Evolutionary conservation across 2,797 vertebrate genomes (phyloP), one percentile per base, ranked within the genome.

Genomic region (Enteromius radiatus): DNA sequence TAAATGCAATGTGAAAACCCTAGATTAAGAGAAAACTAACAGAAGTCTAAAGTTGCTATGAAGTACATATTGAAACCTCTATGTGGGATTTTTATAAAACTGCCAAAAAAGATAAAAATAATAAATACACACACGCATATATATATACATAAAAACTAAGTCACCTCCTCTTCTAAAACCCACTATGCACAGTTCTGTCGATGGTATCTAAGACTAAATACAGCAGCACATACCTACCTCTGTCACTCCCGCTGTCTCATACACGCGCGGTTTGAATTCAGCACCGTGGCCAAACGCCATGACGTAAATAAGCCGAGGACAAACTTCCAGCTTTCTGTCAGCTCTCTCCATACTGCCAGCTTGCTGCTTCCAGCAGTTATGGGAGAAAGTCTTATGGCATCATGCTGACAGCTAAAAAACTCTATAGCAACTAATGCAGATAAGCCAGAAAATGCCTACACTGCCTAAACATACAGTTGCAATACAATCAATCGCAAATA

Each of bases 251-350:
- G 1, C 28, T 38, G 28, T 71, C 68, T 73, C 43, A 67, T 11
- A 19, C 31, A 26, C 15, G 26, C 52, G 19, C n/a, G 1, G 33
- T 56, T 75, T 36, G 21, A 64, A 49, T 64, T 49, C n/a, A 64
- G 43, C 21, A 73, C 21, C 9, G 14, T 63, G 54, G 52, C 26
- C 78, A 70, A 80, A 43, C 1, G 2, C 38, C 21, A 47, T 80
- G 54, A 73, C 21, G 12, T 12, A 63, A 73, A 73, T 81, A 81
- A 80, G 26, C 5, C 11, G 15, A 49, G 31, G 21, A 64, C 79
- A 74, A 33, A 49, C 10, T 81, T 80, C 52, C 54, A 71, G 52
- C 38, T 71, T 71, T 47, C 54, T 71, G 38, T 71, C 68, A 73
- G 56, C 69, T 74, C 56, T 49, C 31, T 17, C 41, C 54, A 73